Evolutionary conservation across 2,113 vertebrate genomes (phyloP).

Genomic region (Salvelinus sp.): DNA sequence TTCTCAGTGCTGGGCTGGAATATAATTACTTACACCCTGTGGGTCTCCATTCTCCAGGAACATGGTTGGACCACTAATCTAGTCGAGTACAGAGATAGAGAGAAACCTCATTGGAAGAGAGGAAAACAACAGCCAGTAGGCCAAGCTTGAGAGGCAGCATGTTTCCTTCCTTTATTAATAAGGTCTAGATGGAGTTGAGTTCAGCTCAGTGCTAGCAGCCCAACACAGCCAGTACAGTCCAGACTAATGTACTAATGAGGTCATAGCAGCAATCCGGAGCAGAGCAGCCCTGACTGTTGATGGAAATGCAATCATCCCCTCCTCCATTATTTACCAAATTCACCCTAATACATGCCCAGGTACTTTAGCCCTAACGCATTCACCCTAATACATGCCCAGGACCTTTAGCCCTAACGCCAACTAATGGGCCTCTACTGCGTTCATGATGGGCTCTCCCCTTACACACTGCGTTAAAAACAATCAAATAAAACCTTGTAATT

Average conservation of each 20-base stretch:
- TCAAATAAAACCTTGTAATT: conserved; percentile 84
- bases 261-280: conserved; percentile 79
- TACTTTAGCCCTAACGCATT: conserved; percentile 82
- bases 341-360: conserved; percentile 83
- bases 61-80: too few relatives aligned
- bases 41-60: too few relatives aligned
- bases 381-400: conserved; percentile 83
- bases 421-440: conserved; percentile 78
- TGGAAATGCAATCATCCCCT: conserved; percentile 82
- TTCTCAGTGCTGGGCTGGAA: too few relatives aligned
- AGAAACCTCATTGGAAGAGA: background rate
- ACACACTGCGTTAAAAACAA: conserved; percentile 81
- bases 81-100: background rate
- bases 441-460: conserved; percentile 79
- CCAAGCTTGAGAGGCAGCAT: conserved; percentile 58
- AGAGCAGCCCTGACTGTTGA: conserved; percentile 70
- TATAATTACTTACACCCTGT: too few relatives aligned
- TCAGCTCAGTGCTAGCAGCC: conserved; percentile 54
- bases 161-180: conserved; percentile 70
- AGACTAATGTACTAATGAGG: conserved; percentile 83
- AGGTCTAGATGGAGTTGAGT: conserved; percentile 60
- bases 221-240: conserved; percentile 67
- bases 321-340: conserved; percentile 86
- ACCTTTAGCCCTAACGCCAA: conserved; percentile 78
- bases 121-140: conserved; percentile 55